Conservation (phyloP, 2,113 vertebrate genomes). For the Labeo catla region DNA sequence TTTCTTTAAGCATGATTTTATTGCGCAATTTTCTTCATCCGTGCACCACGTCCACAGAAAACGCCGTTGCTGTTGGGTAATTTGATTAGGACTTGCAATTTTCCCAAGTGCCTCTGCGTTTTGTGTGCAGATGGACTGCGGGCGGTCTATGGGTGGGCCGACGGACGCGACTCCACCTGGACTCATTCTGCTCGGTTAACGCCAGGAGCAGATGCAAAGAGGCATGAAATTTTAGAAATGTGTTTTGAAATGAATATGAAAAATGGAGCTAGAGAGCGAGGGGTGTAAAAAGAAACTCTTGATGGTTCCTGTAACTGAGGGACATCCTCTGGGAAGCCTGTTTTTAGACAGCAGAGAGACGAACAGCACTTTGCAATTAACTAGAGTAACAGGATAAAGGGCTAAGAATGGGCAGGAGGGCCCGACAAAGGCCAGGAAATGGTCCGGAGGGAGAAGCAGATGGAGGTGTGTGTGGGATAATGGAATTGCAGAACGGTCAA, state of each 20-base stretch:
- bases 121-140: conserved; percentile 39
- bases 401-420: conserved; percentile 24
- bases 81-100: conserved; percentile 10
- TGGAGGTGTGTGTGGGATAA: conserved; percentile 25
- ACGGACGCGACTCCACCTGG: background rate
- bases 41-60: background rate
- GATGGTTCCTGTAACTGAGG: conserved; percentile 56
- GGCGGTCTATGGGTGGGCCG: conserved; percentile 36
- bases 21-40: background rate
- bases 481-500: conserved; percentile 36
- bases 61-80: background rate
- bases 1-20: background rate
- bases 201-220: conserved; percentile 46
- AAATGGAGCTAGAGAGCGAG: background rate
- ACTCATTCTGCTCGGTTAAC: background rate
- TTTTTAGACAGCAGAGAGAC: conserved; percentile 55
- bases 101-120: background rate
- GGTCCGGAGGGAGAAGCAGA: background rate
- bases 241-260: conserved; percentile 23
- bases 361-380: conserved; percentile 72
- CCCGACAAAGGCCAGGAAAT: background rate
- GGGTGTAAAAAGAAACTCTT: conserved; percentile 39
- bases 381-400: conserved; percentile 55
- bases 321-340: conserved; percentile 50
- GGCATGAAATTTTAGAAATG: conserved; percentile 11